Conservation (phyloP, 2,888 invertebrate genomes). For the Drosophila maculinotata region DNA sequence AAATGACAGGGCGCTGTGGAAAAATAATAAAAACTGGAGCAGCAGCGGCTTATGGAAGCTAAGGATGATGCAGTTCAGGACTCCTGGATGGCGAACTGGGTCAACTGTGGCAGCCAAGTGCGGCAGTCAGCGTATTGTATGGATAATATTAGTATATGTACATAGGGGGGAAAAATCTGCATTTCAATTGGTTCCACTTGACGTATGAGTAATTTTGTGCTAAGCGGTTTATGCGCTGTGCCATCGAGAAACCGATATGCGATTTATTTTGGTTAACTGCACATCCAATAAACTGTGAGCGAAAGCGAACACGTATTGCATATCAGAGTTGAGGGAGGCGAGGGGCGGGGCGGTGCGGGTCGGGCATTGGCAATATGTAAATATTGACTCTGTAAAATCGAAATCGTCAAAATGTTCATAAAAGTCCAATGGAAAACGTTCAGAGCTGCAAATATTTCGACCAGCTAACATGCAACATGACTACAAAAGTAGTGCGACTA, state of each 20-base stretch:
- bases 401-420: conserved; percentile 79
- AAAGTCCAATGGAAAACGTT: conserved; percentile 69
- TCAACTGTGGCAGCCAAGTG: conserved; percentile 21
- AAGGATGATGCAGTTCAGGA: conserved; percentile 45
- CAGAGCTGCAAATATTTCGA: conserved; percentile 70
- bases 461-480: conserved; percentile 62
- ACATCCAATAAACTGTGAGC: conserved; percentile 73
- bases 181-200: conserved; percentile 60
- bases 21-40: conserved; percentile 43
- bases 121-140: neutral
- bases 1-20: conserved; percentile 63
- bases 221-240: conserved; percentile 71
- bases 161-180: conserved; percentile 2
- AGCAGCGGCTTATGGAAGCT: conserved; percentile 56
- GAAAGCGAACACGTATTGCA: conserved; percentile 3
- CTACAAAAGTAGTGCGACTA: conserved; percentile 3
- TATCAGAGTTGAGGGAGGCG: neutral
- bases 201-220: conserved; percentile 75
- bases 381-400: conserved; percentile 79
- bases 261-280: conserved; percentile 79
- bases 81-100: conserved; percentile 24
- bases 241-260: conserved; percentile 66
- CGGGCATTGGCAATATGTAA: conserved; percentile 53
- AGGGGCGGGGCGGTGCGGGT: neutral
- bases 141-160: neutral